Conservation (phyloP, 2,888 invertebrate species). For the Limenitis camilla region DNA sequence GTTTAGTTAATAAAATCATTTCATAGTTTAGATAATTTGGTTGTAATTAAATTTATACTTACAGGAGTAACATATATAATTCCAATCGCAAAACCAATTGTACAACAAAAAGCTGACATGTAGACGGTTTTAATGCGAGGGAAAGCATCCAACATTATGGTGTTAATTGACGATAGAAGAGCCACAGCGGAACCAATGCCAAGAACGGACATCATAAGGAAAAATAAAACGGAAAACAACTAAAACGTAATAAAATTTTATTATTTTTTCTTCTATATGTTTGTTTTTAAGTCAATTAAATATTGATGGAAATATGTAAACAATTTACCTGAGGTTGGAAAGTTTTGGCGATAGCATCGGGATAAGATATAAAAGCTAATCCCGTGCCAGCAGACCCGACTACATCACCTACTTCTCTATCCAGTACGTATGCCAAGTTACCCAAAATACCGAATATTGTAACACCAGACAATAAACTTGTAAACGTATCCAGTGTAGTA, state of each 20-base stretch:
- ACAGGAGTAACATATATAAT: slow-evolving; percentile 85
- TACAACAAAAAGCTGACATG: slow-evolving; percentile 70
- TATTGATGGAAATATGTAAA: background rate
- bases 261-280: too few relatives aligned
- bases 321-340: slow-evolving; percentile 79
- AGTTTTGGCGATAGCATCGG: slow-evolving; percentile 87
- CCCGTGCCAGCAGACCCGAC: slow-evolving; percentile 84
- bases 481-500: slow-evolving; percentile 86
- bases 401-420: slow-evolving; percentile 76
- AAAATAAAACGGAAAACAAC: slow-evolving; percentile 85
- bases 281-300: background rate
- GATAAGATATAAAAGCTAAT: slow-evolving; percentile 89
- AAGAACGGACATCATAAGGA: slow-evolving; percentile 86
- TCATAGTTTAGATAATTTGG: too few relatives aligned
- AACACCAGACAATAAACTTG: slow-evolving; percentile 85
- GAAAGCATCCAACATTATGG: slow-evolving; percentile 80
- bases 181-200: slow-evolving; percentile 86
- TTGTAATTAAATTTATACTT: slow-evolving; percentile 28
- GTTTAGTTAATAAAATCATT: too few relatives aligned
- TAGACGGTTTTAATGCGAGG: slow-evolving; percentile 74
- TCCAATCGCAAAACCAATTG: slow-evolving; percentile 77
- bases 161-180: slow-evolving; percentile 78
- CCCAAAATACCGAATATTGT: slow-evolving; percentile 89
- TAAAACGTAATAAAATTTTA: slow-evolving; percentile 32
- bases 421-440: slow-evolving; percentile 81